Conservation (phyloP, 2,113 vertebrate genomes). For the Aphelocoma coerulescens region DNA sequence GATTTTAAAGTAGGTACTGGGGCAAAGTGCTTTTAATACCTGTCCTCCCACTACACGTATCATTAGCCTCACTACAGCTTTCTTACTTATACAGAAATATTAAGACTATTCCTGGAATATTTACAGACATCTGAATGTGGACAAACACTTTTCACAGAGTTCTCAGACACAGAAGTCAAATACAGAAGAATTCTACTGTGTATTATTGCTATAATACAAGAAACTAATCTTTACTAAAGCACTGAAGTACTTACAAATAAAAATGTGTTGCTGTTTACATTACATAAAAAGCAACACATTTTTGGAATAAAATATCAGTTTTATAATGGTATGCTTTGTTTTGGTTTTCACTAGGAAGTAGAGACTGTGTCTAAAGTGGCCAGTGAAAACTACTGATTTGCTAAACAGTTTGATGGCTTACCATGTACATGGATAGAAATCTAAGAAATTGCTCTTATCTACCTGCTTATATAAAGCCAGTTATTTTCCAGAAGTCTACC, state of each 20-base stretch:
- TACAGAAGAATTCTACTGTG: neutral
- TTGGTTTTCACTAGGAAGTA: neutral
- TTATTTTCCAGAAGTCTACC: neutral
- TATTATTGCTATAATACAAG: neutral
- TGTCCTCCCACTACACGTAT: accelerated
- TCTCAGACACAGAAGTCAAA: neutral
- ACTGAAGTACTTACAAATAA: neutral
- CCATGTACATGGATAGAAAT: neutral
- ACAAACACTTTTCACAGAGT: neutral
- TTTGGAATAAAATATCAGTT: neutral
- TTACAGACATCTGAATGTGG: neutral
- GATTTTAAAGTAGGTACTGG: neutral
- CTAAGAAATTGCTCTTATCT: neutral
- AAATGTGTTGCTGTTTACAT: too few species aligned
- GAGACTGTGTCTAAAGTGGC: neutral
- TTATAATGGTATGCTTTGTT: neutral
- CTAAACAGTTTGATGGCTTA: neutral
- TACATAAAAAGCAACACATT: neutral
- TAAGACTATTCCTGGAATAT: neutral
- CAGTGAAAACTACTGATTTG: neutral
- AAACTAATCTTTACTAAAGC: neutral
- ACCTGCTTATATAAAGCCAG: neutral
- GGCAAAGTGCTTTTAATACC: neutral
- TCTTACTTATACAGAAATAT: neutral
- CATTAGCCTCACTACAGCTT: neutral